Evolutionary conservation across 2,888 invertebrate genomes (phyloP).

Genomic region (Synergus itoensis): DNA sequence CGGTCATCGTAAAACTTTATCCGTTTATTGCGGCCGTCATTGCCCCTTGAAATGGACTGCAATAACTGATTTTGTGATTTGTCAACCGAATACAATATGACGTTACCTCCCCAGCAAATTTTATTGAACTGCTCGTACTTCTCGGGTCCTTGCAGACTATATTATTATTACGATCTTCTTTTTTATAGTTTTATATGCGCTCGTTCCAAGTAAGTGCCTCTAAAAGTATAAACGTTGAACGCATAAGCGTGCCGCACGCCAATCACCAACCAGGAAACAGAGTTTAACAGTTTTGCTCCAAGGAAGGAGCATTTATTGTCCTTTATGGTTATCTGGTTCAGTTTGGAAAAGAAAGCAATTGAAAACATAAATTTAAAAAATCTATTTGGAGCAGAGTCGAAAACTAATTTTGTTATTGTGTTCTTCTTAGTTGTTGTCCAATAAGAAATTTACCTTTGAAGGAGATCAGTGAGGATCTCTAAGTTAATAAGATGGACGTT

Average conservation of each 20-base stretch:
- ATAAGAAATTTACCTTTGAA: not conserved
- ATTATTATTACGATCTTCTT: conserved; percentile 43
- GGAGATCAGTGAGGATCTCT: not conserved
- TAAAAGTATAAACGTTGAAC: conserved; percentile 38
- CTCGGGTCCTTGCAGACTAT: conserved; percentile 14
- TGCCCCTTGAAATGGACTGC: conserved; percentile 63
- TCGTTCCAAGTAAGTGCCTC: conserved; percentile 51
- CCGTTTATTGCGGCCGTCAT: conserved; percentile 71
- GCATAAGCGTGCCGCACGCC: conserved; percentile 58
- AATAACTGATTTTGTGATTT: conserved; percentile 70
- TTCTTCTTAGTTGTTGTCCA: not conserved
- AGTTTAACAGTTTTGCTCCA: not conserved
- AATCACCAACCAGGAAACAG: conserved; percentile 6
- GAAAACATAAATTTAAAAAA: conserved; percentile 14
- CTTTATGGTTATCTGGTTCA: conserved; percentile 7
- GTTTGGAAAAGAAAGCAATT: not conserved
- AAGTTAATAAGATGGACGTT: too few species aligned
- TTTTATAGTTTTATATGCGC: conserved; percentile 61
- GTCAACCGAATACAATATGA: conserved; percentile 34
- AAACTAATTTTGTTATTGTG: conserved; percentile 13
- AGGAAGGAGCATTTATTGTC: not conserved
- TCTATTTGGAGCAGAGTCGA: not conserved
- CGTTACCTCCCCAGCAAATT: conserved; percentile 15
- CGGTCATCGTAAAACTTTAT: conserved; percentile 71
- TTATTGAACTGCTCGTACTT: conserved; percentile 13